Evolutionary conservation across 2,888 invertebrate species (phyloP).

Genomic region (Zootermopsis nevadensis): DNA sequence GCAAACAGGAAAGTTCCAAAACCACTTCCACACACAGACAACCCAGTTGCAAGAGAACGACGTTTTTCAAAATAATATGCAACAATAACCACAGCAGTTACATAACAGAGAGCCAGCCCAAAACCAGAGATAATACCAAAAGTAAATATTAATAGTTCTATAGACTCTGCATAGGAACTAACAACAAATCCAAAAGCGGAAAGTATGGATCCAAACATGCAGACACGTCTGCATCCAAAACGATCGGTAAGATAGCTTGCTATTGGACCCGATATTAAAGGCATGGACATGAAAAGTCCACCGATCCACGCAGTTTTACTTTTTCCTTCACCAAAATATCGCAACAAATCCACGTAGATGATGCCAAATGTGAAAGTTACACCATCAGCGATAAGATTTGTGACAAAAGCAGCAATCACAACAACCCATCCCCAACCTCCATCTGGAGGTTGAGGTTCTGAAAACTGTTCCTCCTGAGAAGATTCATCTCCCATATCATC

Average conservation of each 20-base stretch:
- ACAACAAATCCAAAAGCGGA: conserved; percentile 82
- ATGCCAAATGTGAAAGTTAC: conserved; percentile 94
- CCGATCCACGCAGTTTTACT: conserved; percentile 92
- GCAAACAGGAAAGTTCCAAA: conserved; percentile 90
- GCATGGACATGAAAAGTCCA: conserved; percentile 91
- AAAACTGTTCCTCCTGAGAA: conserved; percentile 70
- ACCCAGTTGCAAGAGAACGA: conserved; percentile 85
- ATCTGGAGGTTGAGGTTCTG: conserved; percentile 72
- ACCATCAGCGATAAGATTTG: conserved; percentile 92
- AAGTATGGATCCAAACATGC: conserved; percentile 81
- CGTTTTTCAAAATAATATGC: conserved; percentile 90
- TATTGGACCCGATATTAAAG: conserved; percentile 74
- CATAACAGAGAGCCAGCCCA: conserved; percentile 87
- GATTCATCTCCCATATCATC: conserved; percentile 69
- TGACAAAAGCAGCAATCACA: conserved; percentile 88
- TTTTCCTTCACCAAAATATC: conserved; percentile 87
- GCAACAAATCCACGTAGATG: conserved; percentile 85
- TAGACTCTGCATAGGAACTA: conserved; percentile 79
- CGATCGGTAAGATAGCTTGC: conserved; percentile 84
- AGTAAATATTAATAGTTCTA: conserved; percentile 82
- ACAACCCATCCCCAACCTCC: conserved; percentile 96
- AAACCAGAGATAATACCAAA: conserved; percentile 88
- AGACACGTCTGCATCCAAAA: conserved; percentile 82
- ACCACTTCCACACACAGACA: conserved; percentile 88
- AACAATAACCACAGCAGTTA: conserved; percentile 90